Conservation (phyloP, 2,113 vertebrate species). For the Sylvietta virens region DNA sequence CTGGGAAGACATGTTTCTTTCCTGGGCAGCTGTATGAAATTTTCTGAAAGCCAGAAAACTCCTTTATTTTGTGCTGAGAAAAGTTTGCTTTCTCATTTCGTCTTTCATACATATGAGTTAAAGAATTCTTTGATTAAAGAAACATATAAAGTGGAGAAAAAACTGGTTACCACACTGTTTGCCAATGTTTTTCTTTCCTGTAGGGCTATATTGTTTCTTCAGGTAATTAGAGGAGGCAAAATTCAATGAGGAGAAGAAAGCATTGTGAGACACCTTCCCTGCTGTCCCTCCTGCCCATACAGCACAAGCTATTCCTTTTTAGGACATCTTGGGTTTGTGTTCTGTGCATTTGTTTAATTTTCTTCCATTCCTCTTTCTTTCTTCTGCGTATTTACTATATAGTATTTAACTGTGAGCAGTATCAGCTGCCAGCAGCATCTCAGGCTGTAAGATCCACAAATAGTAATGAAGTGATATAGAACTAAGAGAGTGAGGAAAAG, state of each 20-base stretch:
- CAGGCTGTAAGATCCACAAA: neutral
- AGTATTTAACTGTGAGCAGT: neutral
- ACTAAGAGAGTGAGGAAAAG: neutral
- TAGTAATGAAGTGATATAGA: neutral
- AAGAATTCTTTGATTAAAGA: neutral
- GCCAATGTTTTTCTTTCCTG: neutral
- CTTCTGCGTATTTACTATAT: neutral
- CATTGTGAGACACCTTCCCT: neutral
- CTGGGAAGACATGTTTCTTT: neutral
- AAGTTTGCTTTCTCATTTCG: neutral
- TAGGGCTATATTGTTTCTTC: neutral
- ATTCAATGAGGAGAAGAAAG: neutral
- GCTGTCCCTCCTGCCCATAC: neutral
- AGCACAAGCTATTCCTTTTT: neutral
- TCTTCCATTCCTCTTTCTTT: neutral
- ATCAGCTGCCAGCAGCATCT: neutral
- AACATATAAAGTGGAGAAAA: neutral
- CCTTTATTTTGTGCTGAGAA: neutral
- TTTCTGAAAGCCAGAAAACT: neutral
- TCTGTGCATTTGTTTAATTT: neutral
- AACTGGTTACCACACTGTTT: neutral
- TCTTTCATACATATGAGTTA: neutral
- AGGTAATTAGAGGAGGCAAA: neutral
- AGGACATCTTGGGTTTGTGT: neutral
- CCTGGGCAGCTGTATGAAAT: neutral